Base-by-base conservation (phyloP, 2,113 vertebrate species). In the Ptilonorhynchus violaceus region DNA sequence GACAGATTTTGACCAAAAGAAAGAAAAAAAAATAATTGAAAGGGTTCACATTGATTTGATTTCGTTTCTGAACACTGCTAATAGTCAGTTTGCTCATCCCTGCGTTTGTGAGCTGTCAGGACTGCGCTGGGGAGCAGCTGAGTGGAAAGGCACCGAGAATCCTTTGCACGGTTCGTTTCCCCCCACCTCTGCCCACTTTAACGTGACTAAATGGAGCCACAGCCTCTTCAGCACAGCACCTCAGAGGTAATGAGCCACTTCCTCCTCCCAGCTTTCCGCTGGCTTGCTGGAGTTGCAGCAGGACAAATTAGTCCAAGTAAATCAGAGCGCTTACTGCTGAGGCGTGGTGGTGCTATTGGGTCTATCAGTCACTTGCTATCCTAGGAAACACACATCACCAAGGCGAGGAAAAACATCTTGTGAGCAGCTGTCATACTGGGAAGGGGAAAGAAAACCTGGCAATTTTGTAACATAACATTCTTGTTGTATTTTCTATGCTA, bases 141-240 rank as follows among this genome's bases (percentile, higher is more conserved):
- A 50, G 27, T 78, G 59, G 56, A 91, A 95, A 84, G 2, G 1
- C 28, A 31, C 12, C 1, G 1, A 44, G 25, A 63, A 9, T 9
- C 53, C 58, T 68, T 60, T 14, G 12, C 28, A 56, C 0, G 0
- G 31, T 53, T 64, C 0, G 0, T 75, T 87, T 75, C 42, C 80
- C 39, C 19, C 30, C 0, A 1, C 21, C 52, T 87, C 44, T 59
- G 28, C 23, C 23, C 24, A 15, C 42, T 55, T 63, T 30, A 76
- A 49, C 5, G 16, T 60, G 49, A 27, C 35, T 55, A 37, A 84
- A 67, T 11, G 35, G 59, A 81, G 44, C 37, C 44, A 72, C 35
- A 82, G 73, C n/a, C 59, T 63, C 24, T 58, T 25, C 63, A n/a
- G 50, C 44, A 64, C 23, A 21, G 28, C 2, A 9, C n/a, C 25